A percentile compares a stretch with the other conserved stretches of the same genome.
Conservation (phyloP, 2,888 invertebrate genomes). For the Uloborus plumipes region DNA sequence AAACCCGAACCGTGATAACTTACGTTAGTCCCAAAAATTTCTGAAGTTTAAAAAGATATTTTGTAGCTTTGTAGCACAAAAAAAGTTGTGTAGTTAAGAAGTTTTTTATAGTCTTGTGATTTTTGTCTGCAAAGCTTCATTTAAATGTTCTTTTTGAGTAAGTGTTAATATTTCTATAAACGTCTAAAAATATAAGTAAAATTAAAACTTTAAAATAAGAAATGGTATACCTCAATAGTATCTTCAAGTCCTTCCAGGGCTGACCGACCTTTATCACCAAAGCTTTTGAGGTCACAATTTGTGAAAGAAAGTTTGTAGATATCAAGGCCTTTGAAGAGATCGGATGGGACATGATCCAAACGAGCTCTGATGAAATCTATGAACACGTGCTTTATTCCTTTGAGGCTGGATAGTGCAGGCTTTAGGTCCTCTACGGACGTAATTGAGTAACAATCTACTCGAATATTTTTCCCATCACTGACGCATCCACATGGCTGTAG, state of each 20-base stretch:
- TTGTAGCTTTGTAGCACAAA: too few species aligned
- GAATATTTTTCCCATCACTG: constrained; percentile 36
- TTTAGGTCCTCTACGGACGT: constrained; percentile 5
- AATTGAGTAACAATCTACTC: constrained; percentile 43
- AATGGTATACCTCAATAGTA: constrained; percentile 31
- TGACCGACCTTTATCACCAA: constrained; percentile 39
- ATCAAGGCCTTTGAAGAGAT: constrained; percentile 44
- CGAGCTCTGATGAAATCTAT: constrained; percentile 40
- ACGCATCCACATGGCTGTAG: constrained; percentile 42
- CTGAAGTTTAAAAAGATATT: too few species aligned
- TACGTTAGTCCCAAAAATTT: too few species aligned
- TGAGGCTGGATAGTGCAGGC: constrained; percentile 2
- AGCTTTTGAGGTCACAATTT: constrained; percentile 31
- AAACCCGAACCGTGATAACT: too few species aligned
- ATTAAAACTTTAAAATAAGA: too few species aligned
- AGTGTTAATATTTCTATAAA: too few species aligned
- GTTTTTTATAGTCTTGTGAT: too few species aligned
- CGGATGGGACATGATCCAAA: constrained; percentile 33
- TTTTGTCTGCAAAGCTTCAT: too few species aligned
- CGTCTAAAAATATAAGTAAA: too few species aligned
- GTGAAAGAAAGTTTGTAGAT: constrained; percentile 46
- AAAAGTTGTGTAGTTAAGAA: too few species aligned
- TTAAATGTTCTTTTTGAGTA: too few species aligned
- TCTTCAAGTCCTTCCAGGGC: constrained; percentile 47
- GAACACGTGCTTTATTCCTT: constrained; percentile 28